Evolutionary conservation across 2,797 vertebrate species (phyloP).

Genomic region (Hephaestus fuliginosus): DNA sequence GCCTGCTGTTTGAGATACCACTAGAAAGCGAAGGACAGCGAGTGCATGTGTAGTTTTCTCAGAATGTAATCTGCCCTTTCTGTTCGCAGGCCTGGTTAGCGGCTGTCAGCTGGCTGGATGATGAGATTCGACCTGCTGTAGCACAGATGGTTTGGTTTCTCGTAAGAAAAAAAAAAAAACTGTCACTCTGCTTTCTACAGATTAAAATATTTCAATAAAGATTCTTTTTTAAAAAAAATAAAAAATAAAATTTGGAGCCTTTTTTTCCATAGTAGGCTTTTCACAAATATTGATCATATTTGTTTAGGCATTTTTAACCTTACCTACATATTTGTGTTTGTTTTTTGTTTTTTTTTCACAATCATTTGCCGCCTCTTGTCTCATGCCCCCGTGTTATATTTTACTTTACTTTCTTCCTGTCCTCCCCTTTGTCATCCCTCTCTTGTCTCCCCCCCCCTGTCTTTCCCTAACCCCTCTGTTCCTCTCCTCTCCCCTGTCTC

Average conservation of each 20-base stretch:
- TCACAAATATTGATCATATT: slow-evolving; percentile 14
- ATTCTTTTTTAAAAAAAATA: slow-evolving; percentile 12
- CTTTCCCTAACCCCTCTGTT: slow-evolving; percentile 73
- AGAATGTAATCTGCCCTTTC: slow-evolving; percentile 61
- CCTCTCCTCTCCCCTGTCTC: slow-evolving; percentile 76
- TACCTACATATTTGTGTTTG: background rate
- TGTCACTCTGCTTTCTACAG: slow-evolving; percentile 49
- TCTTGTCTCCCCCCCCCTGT: slow-evolving; percentile 65
- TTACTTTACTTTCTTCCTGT: slow-evolving; percentile 63
- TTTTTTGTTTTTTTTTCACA: slow-evolving; percentile 32
- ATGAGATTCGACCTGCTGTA: slow-evolving; percentile 65
- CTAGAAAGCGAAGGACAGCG: slow-evolving; percentile 39
- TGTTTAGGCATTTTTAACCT: background rate
- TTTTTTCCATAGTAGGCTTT: background rate
- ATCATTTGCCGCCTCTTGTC: slow-evolving; percentile 15
- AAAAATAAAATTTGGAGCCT: background rate
- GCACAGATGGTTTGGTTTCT: slow-evolving; percentile 62
- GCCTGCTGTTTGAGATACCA: slow-evolving; percentile 46
- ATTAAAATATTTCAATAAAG: slow-evolving; percentile 68
- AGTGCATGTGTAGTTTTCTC: slow-evolving; percentile 51
- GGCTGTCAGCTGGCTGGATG: slow-evolving; percentile 62
- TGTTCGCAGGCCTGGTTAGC: slow-evolving; percentile 52
- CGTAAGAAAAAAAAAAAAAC: slow-evolving; percentile 14
- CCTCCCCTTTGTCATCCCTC: slow-evolving; percentile 48
- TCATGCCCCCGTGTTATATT: slow-evolving; percentile 44